Evolutionary conservation across 2,113 vertebrate species (phyloP).

Genomic region (Hippocampus comes): DNA sequence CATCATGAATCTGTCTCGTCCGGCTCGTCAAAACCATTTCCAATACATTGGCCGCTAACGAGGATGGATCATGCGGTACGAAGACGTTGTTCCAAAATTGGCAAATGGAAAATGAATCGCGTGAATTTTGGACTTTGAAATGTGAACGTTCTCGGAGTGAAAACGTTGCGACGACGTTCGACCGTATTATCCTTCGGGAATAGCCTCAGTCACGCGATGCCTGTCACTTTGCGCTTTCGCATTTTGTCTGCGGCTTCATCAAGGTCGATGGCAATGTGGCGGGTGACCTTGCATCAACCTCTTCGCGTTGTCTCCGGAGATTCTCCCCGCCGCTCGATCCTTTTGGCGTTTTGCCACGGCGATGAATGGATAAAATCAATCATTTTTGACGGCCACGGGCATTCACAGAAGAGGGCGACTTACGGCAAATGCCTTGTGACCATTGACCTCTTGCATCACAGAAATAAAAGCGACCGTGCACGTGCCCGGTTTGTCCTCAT

Average conservation of each 20-base stretch:
- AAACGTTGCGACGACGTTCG: too few species aligned
- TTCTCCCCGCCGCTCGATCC: slow-evolving; percentile 3
- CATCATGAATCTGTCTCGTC: too few species aligned
- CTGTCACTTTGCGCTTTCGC: slow-evolving; percentile 10
- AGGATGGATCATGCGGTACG: too few species aligned
- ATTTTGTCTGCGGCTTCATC: slow-evolving; percentile 15
- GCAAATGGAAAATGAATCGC: too few species aligned
- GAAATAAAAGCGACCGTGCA: neutral
- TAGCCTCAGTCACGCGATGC: neutral
- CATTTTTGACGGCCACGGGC: neutral
- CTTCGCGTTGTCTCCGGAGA: slow-evolving; percentile 15
- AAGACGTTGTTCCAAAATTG: too few species aligned
- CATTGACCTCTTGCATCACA: neutral
- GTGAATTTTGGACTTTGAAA: too few species aligned
- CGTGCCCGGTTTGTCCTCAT: neutral
- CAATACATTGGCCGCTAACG: too few species aligned
- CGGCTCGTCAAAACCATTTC: too few species aligned
- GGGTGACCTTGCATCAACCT: slow-evolving; percentile 33
- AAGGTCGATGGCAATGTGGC: slow-evolving; percentile 3
- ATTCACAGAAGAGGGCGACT: neutral
- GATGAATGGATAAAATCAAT: slow-evolving; percentile 6
- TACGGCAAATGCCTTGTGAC: neutral
- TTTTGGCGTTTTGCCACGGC: neutral
- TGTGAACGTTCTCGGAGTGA: too few species aligned
- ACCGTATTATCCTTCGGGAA: too few species aligned